Base-by-base conservation (phyloP, 2,888 invertebrate genomes). In the Idaea aversata region DNA sequence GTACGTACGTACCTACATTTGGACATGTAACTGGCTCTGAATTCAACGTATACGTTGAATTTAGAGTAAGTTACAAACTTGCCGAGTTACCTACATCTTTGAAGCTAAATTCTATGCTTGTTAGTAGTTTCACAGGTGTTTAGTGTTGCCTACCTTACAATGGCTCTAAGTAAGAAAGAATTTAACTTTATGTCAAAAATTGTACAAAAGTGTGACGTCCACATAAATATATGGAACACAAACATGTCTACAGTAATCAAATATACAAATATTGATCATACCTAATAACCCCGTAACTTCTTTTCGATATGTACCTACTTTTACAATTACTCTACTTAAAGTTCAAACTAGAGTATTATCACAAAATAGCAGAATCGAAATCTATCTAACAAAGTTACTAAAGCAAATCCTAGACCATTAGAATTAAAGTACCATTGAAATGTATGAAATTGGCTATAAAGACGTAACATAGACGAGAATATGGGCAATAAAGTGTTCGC, bases 401-500 rank as follows among this genome's bases (percentile, higher is more conserved):
- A 47, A 47, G 47, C 47, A 47, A 47, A 47, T 47, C 47, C 47
- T 47, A 47, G 47, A 6, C 47, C 47, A 47, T 47, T 47, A 47
- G 47, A 47, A 47, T 47, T 47, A 47, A 47, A 47, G 47, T 47
- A 47, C 47, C 47, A 47, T 47, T 47, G 47, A 47, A 47, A 47
- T 47, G 47, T 47, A 47, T 47, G 47, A 47, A 47, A 47, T 47
- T 47, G 47, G 47, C 47, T 47, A 47, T 47, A 47, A 47, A 47
- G 47, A 47, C 47, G 47, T 47, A 47, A 47, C 47, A 47, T 47
- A 47, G 47, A 47, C 47, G 47, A 13, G 47, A 63, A 69, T 66
- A 70, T 62, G 63, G 58, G 38, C 65, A 66, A 67, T 71, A 72
- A 72, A 70, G 66, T 66, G 66, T 65, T 65, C 58, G 58, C 65